Conservation (phyloP, 2,888 invertebrate species). For the Lochmaea crataegi region DNA sequence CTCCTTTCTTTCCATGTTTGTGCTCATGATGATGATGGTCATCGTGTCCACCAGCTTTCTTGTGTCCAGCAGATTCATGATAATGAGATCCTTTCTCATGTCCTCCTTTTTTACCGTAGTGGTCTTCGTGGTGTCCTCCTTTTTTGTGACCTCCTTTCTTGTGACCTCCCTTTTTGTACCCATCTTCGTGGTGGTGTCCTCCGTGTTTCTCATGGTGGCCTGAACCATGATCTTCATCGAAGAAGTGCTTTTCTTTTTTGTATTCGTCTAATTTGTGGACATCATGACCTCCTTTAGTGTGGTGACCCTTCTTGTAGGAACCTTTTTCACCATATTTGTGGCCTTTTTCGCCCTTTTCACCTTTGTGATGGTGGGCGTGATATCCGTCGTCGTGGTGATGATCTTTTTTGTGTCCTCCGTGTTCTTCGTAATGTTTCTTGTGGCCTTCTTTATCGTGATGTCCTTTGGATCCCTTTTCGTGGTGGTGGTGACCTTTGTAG, state of each 20-base stretch:
- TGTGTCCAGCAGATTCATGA: slow-evolving; percentile 83
- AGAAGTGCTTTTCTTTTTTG: slow-evolving; percentile 88
- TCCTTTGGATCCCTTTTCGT: slow-evolving; percentile 74
- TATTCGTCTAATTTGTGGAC: slow-evolving; percentile 87
- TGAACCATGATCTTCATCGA: slow-evolving; percentile 85
- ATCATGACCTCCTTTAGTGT: slow-evolving; percentile 85
- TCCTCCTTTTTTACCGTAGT: slow-evolving; percentile 84
- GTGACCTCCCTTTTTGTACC: slow-evolving; percentile 84
- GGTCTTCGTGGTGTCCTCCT: slow-evolving; percentile 79
- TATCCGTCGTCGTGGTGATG: slow-evolving; percentile 74
- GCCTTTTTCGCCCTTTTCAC: slow-evolving; percentile 75
- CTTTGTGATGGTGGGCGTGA: slow-evolving; percentile 74
- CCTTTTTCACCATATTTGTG: slow-evolving; percentile 77
- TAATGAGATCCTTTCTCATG: slow-evolving; percentile 85
- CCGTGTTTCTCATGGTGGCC: slow-evolving; percentile 87
- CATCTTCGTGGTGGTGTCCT: slow-evolving; percentile 82
- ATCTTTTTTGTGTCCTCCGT: slow-evolving; percentile 72
- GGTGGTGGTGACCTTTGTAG: slow-evolving; percentile 74
- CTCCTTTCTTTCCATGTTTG: slow-evolving; percentile 83
- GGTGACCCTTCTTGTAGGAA: slow-evolving; percentile 85
- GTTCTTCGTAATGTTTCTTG: slow-evolving; percentile 73
- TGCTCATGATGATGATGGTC: slow-evolving; percentile 80
- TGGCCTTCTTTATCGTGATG: slow-evolving; percentile 77
- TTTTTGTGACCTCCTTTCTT: slow-evolving; percentile 86
- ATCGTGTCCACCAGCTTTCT: slow-evolving; percentile 81